Conservation (phyloP, 2,113 vertebrate genomes). For the Rhegmatorhina hoffmannsi region DNA sequence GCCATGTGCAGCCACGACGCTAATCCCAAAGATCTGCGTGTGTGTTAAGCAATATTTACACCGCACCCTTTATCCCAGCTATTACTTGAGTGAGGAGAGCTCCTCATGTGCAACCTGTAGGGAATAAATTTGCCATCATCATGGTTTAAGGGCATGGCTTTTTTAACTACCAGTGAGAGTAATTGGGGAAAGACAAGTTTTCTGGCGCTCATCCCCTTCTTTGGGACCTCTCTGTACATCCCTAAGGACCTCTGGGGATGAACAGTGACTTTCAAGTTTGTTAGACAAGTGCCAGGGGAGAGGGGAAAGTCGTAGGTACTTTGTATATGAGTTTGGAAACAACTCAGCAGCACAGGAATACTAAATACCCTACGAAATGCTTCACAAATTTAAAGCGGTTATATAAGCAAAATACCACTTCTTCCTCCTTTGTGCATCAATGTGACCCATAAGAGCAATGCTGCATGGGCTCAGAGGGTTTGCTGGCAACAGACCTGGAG, state of each 20-base stretch:
- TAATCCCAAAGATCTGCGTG: not conserved
- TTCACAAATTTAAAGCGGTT: not conserved
- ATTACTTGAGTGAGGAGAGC: not conserved
- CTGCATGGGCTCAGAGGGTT: fast-evolving
- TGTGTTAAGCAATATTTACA: fast-evolving
- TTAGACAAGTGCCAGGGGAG: not conserved
- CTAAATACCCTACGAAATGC: not conserved
- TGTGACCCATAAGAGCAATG: not conserved
- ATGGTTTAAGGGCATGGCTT: not conserved
- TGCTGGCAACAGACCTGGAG: fast-evolving
- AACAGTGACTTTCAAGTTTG: not conserved
- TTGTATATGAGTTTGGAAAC: not conserved
- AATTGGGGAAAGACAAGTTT: not conserved
- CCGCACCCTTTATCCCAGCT: not conserved
- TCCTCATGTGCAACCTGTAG: not conserved
- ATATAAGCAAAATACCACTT: not conserved
- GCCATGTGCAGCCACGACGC: fast-evolving
- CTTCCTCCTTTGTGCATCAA: fast-evolving
- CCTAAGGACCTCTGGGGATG: not conserved
- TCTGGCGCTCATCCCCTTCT: fast-evolving
- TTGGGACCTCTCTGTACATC: not conserved
- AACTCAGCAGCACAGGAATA: not conserved
- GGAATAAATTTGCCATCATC: not conserved
- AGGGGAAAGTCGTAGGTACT: not conserved
- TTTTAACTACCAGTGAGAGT: not conserved